Evolutionary conservation across 1,140 invertebrate species (phyloP), one percentile per base, ranked within the genome.

Genomic region (Mercenaria mercenaria): DNA sequence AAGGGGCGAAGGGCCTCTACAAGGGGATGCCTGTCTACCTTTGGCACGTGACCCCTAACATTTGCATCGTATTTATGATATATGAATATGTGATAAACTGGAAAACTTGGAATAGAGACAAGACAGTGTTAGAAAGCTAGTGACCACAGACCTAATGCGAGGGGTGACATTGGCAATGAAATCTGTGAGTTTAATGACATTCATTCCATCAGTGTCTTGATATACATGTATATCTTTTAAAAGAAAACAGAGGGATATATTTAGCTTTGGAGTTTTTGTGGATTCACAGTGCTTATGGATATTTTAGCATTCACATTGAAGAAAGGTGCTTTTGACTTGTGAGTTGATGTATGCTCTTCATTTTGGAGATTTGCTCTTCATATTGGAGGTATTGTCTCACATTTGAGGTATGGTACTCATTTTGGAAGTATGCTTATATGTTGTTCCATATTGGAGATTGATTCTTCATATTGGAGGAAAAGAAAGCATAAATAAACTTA

Each of bases 51-150:
- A 97, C 98, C n/a, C 99, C 99, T 18, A 99, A 99, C 29, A 99
- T 98, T 0, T 98, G 99, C 96, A 97, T 99, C 91, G 99, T 99
- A 20, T 99, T 99, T 97, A 96, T 99, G 72, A 97, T 98, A 4
- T 99, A 99, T 96, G 99, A 99, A 97, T 98, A 99, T 95, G 61
- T 94, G 61, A 91, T 89, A 15, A 91, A 88, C 76, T 92, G 87
- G 84, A 91, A 88, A 41, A 41, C 85, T 18, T 76, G 79, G 80
- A 37, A 82, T 1, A 20, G 26, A 23, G n/a, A 77, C 0, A 34
- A 50, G 26, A 64, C 20, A 11, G 26, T 43, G 43, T 26, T 67
- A 8, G 26, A 59, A 41, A 20, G 43, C 10, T 37, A 3, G n/a
- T 34, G 39, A 0, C 6, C 10, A 59, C 11, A 37, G 64, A 82